phyloP scores from a whole-genome alignment of 1,140 invertebrate genomes.

The Vollenhovia emeryi region DNA sequence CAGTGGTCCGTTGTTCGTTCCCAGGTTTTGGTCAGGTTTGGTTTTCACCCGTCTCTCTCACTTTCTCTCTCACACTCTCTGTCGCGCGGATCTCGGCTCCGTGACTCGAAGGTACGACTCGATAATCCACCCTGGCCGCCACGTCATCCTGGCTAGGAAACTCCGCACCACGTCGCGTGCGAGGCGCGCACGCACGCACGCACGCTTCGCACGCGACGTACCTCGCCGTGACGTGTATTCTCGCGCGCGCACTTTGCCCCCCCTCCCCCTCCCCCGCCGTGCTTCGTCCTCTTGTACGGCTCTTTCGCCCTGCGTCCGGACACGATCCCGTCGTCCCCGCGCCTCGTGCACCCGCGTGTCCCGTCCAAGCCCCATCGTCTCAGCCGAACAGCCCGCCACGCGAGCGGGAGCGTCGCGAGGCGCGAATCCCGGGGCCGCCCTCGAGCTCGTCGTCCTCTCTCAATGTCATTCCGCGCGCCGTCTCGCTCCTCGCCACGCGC shows the following conservation, averaged over 20 bases:
- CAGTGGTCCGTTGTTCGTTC: conserved; percentile 21
- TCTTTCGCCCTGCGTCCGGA: neutral
- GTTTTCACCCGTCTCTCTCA: neutral
- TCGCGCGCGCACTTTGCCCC: conserved; percentile 32
- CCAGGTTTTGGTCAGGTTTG: neutral
- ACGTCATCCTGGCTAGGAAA: too few species aligned
- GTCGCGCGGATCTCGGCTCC: neutral
- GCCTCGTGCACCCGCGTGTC: neutral
- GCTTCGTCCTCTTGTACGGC: neutral
- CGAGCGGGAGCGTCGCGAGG: too few species aligned
- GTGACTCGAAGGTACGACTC: conserved; percentile 23
- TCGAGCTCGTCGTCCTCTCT: neutral
- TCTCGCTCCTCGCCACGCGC: neutral
- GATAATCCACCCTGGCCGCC: too few species aligned
- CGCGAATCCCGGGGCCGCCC: neutral
- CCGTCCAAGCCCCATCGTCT: neutral
- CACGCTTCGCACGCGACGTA: conserved; percentile 7
- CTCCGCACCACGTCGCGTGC: too few species aligned
- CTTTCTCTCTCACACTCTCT: neutral
- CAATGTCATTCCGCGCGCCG: neutral
- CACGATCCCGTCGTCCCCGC: neutral
- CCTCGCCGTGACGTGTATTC: conserved; percentile 3
- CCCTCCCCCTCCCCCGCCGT: neutral
- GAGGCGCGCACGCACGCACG: too few species aligned
- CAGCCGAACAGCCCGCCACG: too few species aligned